These are phyloP conservation scores for Noctua comes DNA, from an alignment of 2,888 invertebrate species.

Conservation along the genomic window DNA sequence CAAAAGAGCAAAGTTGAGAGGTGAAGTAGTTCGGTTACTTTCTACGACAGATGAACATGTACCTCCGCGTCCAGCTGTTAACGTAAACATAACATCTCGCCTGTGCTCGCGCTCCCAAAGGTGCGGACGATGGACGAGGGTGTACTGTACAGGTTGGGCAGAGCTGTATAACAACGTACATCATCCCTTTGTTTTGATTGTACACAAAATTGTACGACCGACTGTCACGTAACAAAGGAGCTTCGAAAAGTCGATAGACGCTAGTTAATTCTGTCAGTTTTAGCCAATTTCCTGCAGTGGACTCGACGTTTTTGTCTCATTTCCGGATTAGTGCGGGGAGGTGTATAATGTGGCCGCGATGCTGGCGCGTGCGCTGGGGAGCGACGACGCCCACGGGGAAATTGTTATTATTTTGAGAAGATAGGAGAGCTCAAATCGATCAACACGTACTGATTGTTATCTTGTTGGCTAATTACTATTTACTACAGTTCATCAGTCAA, in stretches of 20 bases:
- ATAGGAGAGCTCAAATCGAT: background rate
- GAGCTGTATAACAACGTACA: background rate
- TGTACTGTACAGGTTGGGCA: background rate
- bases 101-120: background rate
- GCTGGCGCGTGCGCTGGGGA: too few relatives aligned
- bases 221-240: slow-evolving; percentile 12
- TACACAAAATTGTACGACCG: background rate
- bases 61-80: background rate
- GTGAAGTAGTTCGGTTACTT: background rate
- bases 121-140: too few relatives aligned
- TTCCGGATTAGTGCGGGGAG: slow-evolving; percentile 52
- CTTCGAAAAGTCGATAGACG: background rate
- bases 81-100: background rate
- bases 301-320: slow-evolving; percentile 49
- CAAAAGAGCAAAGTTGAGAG: background rate
- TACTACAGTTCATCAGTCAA: background rate
- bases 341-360: slow-evolving; percentile 13
- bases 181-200: background rate
- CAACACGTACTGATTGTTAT: background rate
- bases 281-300: slow-evolving; percentile 48
- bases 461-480: background rate
- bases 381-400: background rate
- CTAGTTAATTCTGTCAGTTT: slow-evolving; percentile 25
- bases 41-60: background rate
- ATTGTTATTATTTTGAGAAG: too few relatives aligned